phyloP scores from a whole-genome alignment of 2,888 invertebrate genomes.

The Pecten maximus region DNA sequence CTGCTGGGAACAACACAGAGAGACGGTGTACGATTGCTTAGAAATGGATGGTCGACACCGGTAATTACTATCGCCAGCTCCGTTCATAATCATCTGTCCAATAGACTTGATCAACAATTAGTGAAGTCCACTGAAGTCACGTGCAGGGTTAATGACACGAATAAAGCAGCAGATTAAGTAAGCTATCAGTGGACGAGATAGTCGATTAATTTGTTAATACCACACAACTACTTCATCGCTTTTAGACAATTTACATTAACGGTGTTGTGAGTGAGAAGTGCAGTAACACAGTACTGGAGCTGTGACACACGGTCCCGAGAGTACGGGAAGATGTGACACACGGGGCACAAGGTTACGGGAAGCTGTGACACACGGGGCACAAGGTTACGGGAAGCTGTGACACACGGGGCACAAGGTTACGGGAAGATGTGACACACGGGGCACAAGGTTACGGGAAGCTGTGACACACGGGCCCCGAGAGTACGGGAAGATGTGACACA shows the following conservation, averaged over 20 bases:
- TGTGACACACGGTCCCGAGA: too few relatives aligned
- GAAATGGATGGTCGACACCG: not conserved
- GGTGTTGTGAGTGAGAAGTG: not conserved
- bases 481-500: too few relatives aligned
- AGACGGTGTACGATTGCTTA: not conserved
- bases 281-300: too few relatives aligned
- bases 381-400: too few relatives aligned
- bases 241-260: not conserved
- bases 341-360: too few relatives aligned
- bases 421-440: too few relatives aligned
- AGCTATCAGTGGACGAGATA: not conserved
- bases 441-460: too few relatives aligned
- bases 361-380: too few relatives aligned
- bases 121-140: not conserved
- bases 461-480: too few relatives aligned
- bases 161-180: not conserved
- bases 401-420: too few relatives aligned
- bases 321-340: too few relatives aligned
- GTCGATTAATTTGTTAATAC: not conserved
- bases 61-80: not conserved
- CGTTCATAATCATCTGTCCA: not conserved
- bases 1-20: not conserved
- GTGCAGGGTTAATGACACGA: not conserved
- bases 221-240: not conserved
- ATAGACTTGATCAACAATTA: not conserved